Percentiles rank a stretch among this genome's conserved stretches.
phyloP scores from a whole-genome alignment of 2,888 invertebrate species.

The Pseudococcus longispinus region DNA sequence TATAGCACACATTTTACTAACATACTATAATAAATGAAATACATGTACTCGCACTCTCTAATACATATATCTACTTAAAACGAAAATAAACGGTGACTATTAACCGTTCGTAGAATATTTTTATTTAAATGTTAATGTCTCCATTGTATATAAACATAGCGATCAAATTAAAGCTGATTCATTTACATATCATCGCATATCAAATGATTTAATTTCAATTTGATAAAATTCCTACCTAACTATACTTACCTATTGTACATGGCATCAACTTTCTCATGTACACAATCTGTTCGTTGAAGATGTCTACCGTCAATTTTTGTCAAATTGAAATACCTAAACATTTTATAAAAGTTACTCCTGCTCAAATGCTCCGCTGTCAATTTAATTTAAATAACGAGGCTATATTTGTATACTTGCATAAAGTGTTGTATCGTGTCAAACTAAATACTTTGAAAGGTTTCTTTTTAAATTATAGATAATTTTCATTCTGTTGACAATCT shows the following conservation, averaged over 20 bases:
- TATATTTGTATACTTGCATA: background rate
- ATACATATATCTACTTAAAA: no score
- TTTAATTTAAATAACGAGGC: background rate
- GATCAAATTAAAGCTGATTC: background rate
- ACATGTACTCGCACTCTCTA: no score
- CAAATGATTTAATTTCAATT: background rate
- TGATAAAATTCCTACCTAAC: background rate
- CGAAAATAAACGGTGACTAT: background rate
- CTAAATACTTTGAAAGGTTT: constrained; percentile 18
- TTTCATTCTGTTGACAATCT: background rate
- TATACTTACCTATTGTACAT: background rate
- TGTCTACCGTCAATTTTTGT: background rate
- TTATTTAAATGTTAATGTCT: constrained; percentile 11
- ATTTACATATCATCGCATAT: constrained; percentile 1
- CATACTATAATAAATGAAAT: no score
- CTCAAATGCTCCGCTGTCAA: background rate
- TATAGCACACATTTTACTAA: no score
- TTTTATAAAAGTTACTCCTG: background rate
- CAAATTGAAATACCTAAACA: background rate
- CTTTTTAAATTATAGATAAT: background rate
- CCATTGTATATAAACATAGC: background rate
- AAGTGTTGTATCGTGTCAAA: background rate
- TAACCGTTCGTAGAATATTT: background rate
- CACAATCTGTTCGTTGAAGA: background rate
- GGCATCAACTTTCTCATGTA: background rate